phyloP scores from a whole-genome alignment of 2,888 invertebrate species.

The Biston betularia region DNA sequence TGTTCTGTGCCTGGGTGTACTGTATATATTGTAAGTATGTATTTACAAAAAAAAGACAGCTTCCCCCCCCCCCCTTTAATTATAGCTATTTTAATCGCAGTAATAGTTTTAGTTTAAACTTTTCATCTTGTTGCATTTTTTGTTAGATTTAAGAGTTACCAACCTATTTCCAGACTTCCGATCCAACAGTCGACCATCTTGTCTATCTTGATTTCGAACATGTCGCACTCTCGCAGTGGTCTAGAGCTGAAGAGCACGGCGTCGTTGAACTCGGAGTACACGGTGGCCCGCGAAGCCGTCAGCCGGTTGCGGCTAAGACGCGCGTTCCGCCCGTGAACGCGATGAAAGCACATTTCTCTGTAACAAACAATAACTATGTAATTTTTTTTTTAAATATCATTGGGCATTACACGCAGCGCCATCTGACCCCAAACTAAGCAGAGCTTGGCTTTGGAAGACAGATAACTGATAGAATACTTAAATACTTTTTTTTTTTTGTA shows the following conservation, averaged over 20 bases:
- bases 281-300: slow-evolving; percentile 94
- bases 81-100: too few species aligned
- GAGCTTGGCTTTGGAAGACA: too few species aligned
- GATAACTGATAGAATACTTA: too few species aligned
- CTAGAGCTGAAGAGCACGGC: slow-evolving; percentile 97
- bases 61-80: too few species aligned
- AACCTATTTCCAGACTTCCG: slow-evolving; percentile 95
- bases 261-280: slow-evolving; percentile 97
- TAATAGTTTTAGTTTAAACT: too few species aligned
- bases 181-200: slow-evolving; percentile 97
- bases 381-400: neutral
- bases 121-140: too few species aligned
- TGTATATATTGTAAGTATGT: too few species aligned
- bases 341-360: slow-evolving; percentile 94
- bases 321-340: slow-evolving; percentile 95
- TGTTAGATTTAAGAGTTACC: neutral
- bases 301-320: slow-evolving; percentile 93
- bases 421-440: too few species aligned
- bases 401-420: too few species aligned
- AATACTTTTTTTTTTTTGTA: too few species aligned
- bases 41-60: too few species aligned
- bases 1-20: too few species aligned
- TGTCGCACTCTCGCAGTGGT: slow-evolving; percentile 94
- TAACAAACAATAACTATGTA: slow-evolving; percentile 30
- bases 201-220: slow-evolving; percentile 96